A percentile compares a stretch with the other conserved stretches of the same genome.
phyloP scores from a whole-genome alignment of 2,113 vertebrate genomes.

The Columba janthina region DNA sequence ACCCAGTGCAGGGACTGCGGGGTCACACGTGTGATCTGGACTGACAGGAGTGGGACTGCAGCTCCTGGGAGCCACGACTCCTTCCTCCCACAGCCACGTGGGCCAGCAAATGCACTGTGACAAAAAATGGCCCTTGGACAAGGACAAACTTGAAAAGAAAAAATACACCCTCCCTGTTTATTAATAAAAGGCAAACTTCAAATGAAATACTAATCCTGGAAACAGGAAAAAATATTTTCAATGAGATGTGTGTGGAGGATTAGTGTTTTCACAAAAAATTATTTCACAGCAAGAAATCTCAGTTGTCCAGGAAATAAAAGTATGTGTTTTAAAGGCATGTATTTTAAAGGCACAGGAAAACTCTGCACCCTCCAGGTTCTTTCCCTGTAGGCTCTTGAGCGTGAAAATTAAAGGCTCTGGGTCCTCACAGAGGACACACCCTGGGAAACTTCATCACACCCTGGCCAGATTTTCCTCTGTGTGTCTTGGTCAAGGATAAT shows the following conservation, averaged over 20 bases:
- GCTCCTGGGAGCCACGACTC: not conserved
- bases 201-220: not conserved
- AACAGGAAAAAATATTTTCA: not conserved
- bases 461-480: not conserved
- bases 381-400: not conserved
- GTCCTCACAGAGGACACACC: not conserved
- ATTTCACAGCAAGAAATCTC: not conserved
- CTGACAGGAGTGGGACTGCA: not conserved
- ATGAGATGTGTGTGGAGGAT: not conserved
- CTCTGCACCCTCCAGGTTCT: not conserved
- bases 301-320: not conserved
- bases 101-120: not conserved
- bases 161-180: not conserved
- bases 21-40: accelerated
- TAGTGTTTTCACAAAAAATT: not conserved
- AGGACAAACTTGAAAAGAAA: not conserved
- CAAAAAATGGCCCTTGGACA: not conserved
- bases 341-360: not conserved
- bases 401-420: not conserved
- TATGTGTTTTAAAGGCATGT: not conserved
- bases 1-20: accelerated
- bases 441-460: not conserved
- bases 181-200: not conserved
- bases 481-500: not conserved
- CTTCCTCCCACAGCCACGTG: not conserved